phyloP scores from a whole-genome alignment of 1,140 invertebrate genomes.

The Eumaeus atala region DNA sequence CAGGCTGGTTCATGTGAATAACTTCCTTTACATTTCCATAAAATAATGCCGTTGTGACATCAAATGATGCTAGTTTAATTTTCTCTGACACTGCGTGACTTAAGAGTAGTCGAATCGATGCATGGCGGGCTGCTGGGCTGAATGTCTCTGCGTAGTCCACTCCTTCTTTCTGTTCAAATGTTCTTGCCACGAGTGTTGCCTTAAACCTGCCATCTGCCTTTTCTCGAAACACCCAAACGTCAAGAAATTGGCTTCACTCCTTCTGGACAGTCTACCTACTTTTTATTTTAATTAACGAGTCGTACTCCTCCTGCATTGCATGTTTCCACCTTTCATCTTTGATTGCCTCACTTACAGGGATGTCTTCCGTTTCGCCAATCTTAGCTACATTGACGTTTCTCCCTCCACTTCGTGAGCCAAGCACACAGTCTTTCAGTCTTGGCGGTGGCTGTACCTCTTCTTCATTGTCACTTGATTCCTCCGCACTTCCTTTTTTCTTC shows the following conservation, averaged over 20 bases:
- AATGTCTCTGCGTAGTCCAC: constrained; percentile 19
- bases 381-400: not conserved
- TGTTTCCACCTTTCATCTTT: not conserved
- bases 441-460: not conserved
- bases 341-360: not conserved
- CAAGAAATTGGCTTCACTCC: not conserved
- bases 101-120: constrained; percentile 14
- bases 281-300: not conserved
- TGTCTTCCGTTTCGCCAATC: not conserved
- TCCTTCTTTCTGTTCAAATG: constrained; percentile 17
- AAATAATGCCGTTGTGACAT: constrained; percentile 23
- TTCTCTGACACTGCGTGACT: constrained; percentile 19
- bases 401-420: not conserved
- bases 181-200: constrained; percentile 18
- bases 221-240: constrained; percentile 2
- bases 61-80: constrained; percentile 19
- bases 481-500: no score
- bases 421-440: not conserved
- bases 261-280: not conserved
- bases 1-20: constrained; percentile 18
- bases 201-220: constrained; percentile 18
- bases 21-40: constrained; percentile 18
- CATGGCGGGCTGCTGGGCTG: not conserved
- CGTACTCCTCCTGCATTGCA: not conserved
- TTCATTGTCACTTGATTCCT: not conserved